Evolutionary conservation across 2,888 invertebrate genomes (phyloP).

Genomic region (Nasonovia ribisnigri): DNA sequence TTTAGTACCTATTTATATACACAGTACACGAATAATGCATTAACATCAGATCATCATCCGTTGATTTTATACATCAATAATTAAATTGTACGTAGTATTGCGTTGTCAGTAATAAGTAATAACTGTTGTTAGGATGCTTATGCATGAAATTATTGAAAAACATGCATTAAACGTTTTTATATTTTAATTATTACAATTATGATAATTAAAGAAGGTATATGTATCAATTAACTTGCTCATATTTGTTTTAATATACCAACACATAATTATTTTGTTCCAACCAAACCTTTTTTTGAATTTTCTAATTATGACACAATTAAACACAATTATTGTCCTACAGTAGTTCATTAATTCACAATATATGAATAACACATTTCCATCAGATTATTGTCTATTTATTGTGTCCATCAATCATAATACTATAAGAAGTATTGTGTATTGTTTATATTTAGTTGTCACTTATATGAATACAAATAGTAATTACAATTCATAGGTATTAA

Average conservation of each 20-base stretch:
- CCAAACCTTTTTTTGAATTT: not conserved
- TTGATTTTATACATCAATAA: not conserved
- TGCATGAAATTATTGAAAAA: no score
- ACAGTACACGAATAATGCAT: not conserved
- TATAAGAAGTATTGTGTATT: not conserved
- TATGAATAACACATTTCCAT: not conserved
- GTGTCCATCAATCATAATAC: not conserved
- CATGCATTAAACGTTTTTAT: no score
- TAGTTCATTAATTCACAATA: not conserved
- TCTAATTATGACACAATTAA: not conserved
- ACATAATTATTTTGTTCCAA: not conserved
- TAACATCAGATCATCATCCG: not conserved
- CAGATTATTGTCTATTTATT: not conserved
- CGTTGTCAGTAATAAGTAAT: no score
- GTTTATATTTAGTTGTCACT: not conserved
- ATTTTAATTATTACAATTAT: no score
- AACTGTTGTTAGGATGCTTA: no score
- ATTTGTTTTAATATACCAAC: not conserved
- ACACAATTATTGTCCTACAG: not conserved
- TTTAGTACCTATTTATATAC: no score
- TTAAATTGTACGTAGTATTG: not conserved
- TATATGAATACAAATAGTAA: not conserved
- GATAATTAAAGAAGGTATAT: no score
- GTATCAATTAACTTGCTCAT: no score
- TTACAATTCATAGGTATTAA: not conserved